Conservation (phyloP, 1,140 invertebrate species). For the Drosophila ohnishii region DNA sequence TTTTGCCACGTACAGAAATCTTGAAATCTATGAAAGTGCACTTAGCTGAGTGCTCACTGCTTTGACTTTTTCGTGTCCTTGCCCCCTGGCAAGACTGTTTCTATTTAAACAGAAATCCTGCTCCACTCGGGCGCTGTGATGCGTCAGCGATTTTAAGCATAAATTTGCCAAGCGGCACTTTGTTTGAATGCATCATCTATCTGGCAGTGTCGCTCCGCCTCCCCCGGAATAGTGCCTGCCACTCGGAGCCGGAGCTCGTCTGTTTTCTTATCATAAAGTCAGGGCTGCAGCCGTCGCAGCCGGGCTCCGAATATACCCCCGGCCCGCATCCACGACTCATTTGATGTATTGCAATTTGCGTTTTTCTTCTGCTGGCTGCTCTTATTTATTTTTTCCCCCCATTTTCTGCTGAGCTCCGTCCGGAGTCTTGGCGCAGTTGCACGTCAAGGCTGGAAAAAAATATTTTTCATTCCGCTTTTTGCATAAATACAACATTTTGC, state of each 20-base stretch:
- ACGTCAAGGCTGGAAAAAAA: slow-evolving; percentile 76
- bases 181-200: slow-evolving; percentile 70
- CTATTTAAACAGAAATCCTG: slow-evolving; percentile 31
- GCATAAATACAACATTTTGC: slow-evolving; percentile 78
- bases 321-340: slow-evolving; percentile 36
- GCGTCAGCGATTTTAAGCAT: slow-evolving; percentile 59
- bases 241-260: slow-evolving; percentile 22
- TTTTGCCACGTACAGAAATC: neutral
- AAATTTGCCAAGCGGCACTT: slow-evolving; percentile 61
- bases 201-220: slow-evolving; percentile 29
- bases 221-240: slow-evolving; percentile 1
- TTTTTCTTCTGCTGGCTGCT: slow-evolving; percentile 27
- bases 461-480: slow-evolving; percentile 78
- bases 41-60: slow-evolving; percentile 1
- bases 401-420: slow-evolving; percentile 16
- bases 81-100: neutral
- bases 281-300: slow-evolving; percentile 52
- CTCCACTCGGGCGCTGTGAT: slow-evolving; percentile 20
- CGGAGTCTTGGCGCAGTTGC: slow-evolving; percentile 62
- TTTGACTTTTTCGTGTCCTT: slow-evolving; percentile 1
- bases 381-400: slow-evolving; percentile 38
- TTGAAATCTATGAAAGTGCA: neutral
- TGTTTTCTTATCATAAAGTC: slow-evolving; percentile 68
- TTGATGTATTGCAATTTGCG: slow-evolving; percentile 75
- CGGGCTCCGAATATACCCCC: slow-evolving; percentile 19